Evolutionary conservation across 2,888 invertebrate species (phyloP).

Genomic region (Mesorhabditis sp.): DNA sequence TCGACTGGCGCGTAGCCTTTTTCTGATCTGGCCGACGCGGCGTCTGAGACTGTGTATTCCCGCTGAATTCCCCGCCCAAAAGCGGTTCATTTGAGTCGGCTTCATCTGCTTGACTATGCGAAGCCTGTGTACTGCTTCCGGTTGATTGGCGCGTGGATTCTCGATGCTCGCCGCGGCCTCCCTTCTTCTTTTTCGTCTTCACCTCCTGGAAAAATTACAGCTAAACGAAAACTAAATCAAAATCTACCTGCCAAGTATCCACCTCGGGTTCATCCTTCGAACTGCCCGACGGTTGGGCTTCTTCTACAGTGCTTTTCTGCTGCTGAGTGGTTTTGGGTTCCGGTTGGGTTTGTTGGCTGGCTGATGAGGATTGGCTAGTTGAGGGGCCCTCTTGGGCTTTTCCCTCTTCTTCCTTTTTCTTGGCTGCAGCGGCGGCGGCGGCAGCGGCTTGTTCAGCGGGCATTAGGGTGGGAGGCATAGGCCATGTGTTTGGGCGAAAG

Average conservation of each 20-base stretch:
- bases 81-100: too few species aligned
- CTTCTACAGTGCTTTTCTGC: not conserved
- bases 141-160: not conserved
- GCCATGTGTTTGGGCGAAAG: conserved; percentile 80
- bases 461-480: conserved; percentile 61
- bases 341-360: too few species aligned
- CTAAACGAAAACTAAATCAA: too few species aligned
- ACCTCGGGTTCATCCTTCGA: conserved; percentile 5
- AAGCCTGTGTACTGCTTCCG: too few species aligned
- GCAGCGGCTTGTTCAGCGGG: conserved; percentile 16
- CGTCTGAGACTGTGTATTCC: too few species aligned
- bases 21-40: too few species aligned
- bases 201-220: conserved; percentile 13
- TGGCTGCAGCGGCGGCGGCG: conserved; percentile 11
- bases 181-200: conserved; percentile 15
- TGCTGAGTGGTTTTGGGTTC: too few species aligned
- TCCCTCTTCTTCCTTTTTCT: conserved; percentile 6
- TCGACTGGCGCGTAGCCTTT: too few species aligned
- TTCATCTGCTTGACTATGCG: too few species aligned
- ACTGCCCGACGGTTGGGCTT: not conserved
- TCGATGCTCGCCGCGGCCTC: conserved; percentile 5
- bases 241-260: not conserved
- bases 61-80: too few species aligned
- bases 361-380: too few species aligned
- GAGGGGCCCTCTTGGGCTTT: not conserved